These are phyloP conservation scores for Rhabdophis nuchalis DNA, from an alignment of 2,797 vertebrate species.

Conservation along the genomic window DNA sequence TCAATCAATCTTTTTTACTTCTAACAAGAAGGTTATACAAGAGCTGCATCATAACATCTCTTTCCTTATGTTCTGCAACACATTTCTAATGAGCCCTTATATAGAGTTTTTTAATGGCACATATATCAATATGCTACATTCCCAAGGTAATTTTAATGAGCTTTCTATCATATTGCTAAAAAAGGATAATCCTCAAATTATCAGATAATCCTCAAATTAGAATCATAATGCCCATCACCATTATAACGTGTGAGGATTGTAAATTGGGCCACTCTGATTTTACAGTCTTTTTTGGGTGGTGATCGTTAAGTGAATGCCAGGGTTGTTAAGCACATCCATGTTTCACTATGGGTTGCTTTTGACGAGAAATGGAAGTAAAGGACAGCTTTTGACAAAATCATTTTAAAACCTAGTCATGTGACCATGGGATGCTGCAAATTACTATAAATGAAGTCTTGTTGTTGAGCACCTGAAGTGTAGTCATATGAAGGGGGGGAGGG, in stretches of 20 bases:
- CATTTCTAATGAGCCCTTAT: neutral
- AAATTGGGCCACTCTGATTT: neutral
- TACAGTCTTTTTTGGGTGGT: neutral
- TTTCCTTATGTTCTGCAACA: neutral
- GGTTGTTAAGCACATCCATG: neutral
- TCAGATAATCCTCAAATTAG: neutral
- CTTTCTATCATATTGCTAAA: neutral
- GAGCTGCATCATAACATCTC: neutral
- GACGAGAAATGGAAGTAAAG: neutral
- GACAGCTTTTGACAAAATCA: neutral
- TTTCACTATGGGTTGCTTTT: neutral
- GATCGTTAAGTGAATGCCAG: neutral
- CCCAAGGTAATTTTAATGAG: neutral
- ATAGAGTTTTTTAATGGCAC: neutral
- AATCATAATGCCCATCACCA: neutral
- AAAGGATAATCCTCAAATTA: neutral
- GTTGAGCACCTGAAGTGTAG: neutral
- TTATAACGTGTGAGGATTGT: neutral
- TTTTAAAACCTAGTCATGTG: neutral
- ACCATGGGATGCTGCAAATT: neutral
- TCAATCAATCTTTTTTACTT: neutral
- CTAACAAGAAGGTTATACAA: neutral
- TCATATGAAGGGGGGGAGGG: neutral
- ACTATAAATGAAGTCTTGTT: neutral
- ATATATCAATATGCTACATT: neutral